These are phyloP conservation scores for Babylonia areolata DNA, from an alignment of 1,140 invertebrate species.

Conservation along the genomic window DNA sequence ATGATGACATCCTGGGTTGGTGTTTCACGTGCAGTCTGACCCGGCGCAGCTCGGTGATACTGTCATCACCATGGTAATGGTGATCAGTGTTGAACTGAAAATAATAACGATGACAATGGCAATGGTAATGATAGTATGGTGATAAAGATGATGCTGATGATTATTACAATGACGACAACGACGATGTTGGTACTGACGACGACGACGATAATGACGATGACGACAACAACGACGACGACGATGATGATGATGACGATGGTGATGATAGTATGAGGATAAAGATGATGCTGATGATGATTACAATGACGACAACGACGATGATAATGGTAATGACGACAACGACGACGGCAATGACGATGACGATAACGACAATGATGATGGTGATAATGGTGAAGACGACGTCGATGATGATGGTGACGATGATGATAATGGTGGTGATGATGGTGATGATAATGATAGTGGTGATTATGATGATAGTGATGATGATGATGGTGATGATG, in stretches of 20 bases:
- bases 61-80: no score
- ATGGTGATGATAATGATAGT: not conserved
- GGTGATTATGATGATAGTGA: not conserved
- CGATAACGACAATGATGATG: not conserved
- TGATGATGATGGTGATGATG: not conserved
- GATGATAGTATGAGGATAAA: not conserved
- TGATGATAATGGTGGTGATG: not conserved
- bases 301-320: not conserved
- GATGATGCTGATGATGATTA: not conserved
- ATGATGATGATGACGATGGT: not conserved
- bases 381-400: not conserved
- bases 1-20: not conserved
- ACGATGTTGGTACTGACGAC: conserved; percentile 34
- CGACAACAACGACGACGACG: not conserved
- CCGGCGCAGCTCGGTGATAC: conserved; percentile 59
- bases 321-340: not conserved
- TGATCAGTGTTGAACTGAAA: conserved; percentile 46
- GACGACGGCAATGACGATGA: not conserved
- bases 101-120: not conserved
- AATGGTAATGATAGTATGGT: not conserved
- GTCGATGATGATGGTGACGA: conserved; percentile 48
- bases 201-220: not conserved
- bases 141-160: not conserved
- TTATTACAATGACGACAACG: not conserved
- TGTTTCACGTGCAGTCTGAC: no score